A percentile compares a stretch with the other conserved stretches of the same genome.
phyloP scores from a whole-genome alignment of 2,797 vertebrate species.

The Etheostoma nigrum region DNA sequence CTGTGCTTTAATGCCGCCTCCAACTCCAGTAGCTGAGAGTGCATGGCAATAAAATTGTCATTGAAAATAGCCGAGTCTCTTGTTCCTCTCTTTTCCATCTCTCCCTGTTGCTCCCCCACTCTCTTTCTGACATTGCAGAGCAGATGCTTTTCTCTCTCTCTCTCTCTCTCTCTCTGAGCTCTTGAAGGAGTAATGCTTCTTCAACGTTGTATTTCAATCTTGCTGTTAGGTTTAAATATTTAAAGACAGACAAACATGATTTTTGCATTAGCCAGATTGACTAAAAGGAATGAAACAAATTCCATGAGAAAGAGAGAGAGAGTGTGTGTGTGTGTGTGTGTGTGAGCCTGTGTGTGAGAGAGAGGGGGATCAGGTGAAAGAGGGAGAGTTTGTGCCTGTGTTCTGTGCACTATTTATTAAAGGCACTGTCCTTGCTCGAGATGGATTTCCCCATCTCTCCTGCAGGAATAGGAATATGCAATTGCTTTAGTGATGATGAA shows the following conservation, averaged over 20 bases:
- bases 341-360: constrained; percentile 23
- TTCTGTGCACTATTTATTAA: constrained; percentile 80
- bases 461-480: constrained; percentile 79
- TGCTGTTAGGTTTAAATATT: constrained; percentile 86
- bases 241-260: constrained; percentile 85
- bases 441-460: constrained; percentile 77
- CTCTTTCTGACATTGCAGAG: constrained; percentile 63
- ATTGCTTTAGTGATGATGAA: constrained; percentile 84
- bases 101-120: constrained; percentile 39
- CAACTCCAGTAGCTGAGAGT: constrained; percentile 59
- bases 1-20: constrained; percentile 68
- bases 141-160: constrained; percentile 50
- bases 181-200: constrained; percentile 74
- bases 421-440: constrained; percentile 76
- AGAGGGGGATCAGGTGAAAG: constrained; percentile 62
- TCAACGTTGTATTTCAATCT: constrained; percentile 82
- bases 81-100: constrained; percentile 49
- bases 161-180: constrained; percentile 52
- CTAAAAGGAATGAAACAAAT: constrained; percentile 84
- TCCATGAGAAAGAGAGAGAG: constrained; percentile 59
- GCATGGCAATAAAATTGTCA: constrained; percentile 72
- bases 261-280: constrained; percentile 88
- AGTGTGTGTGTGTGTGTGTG: neutral
- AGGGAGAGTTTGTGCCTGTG: constrained; percentile 72
- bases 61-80: constrained; percentile 70